phyloP scores from a whole-genome alignment of 2,113 vertebrate species.

The Oreocharis arfaki region DNA sequence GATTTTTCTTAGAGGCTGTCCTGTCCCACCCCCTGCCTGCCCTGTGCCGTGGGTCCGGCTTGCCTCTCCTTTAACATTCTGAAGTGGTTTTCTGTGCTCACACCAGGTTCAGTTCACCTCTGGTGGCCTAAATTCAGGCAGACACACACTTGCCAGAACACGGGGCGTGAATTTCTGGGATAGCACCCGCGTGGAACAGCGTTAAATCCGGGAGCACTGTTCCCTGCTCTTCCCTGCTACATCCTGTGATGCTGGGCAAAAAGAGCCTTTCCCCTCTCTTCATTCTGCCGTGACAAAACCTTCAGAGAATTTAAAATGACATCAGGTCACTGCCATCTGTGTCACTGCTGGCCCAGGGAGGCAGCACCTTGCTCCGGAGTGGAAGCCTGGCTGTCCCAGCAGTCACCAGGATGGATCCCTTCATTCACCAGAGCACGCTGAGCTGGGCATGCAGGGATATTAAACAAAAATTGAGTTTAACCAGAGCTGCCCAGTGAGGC shows the following conservation, averaged over 20 bases:
- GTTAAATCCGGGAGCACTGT: background rate
- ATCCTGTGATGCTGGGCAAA: background rate
- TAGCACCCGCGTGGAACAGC: rapidly evolving
- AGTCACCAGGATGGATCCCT: background rate
- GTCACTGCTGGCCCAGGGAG: background rate
- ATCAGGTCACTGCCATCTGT: background rate
- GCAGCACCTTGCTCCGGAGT: background rate
- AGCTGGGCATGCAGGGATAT: background rate
- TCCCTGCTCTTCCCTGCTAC: background rate
- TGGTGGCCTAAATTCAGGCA: background rate
- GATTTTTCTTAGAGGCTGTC: background rate
- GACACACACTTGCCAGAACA: background rate
- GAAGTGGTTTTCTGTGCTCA: background rate
- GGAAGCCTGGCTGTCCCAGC: background rate
- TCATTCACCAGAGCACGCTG: background rate
- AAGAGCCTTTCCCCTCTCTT: background rate
- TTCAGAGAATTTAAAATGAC: background rate
- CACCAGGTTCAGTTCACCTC: background rate
- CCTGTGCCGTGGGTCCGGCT: rapidly evolving
- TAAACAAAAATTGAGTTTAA: background rate
- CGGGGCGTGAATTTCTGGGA: background rate
- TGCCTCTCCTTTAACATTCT: background rate
- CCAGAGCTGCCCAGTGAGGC: background rate
- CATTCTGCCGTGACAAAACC: background rate
- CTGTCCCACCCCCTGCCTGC: background rate